Conservation (phyloP, 2,797 vertebrate species). For the Manis crassicaudata region DNA sequence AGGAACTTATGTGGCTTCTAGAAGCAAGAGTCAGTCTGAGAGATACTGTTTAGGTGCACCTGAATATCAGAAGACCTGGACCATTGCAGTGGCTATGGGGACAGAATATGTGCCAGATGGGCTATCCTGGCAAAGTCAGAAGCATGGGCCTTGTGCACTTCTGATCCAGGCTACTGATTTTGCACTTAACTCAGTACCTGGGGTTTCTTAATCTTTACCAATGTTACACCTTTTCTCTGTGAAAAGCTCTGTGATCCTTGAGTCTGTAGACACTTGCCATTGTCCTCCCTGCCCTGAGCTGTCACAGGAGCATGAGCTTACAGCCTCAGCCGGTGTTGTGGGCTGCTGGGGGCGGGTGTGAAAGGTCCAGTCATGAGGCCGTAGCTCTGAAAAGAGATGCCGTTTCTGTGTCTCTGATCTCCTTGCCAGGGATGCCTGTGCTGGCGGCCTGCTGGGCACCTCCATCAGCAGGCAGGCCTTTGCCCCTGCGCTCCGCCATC, state of each 20-base stretch:
- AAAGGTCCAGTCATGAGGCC: neutral
- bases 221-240: accelerated
- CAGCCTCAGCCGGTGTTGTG: neutral
- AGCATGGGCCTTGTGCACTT: neutral
- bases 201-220: neutral
- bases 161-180: neutral
- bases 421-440: neutral
- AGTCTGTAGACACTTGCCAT: neutral
- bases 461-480: neutral
- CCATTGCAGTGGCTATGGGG: neutral
- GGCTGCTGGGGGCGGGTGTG: accelerated
- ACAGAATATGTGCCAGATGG: neutral
- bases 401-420: neutral
- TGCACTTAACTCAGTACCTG: neutral
- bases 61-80: neutral
- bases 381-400: neutral
- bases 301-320: neutral
- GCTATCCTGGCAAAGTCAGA: neutral
- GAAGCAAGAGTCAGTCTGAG: neutral
- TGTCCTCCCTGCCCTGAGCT: neutral
- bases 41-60: neutral
- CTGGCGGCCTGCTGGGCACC: neutral
- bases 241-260: neutral
- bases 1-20: neutral
- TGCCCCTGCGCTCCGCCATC: accelerated